Percentiles rank a stretch among this genome's conserved stretches.
phyloP scores from a whole-genome alignment of 2,797 vertebrate genomes.

The Babyrousa celebensis region DNA sequence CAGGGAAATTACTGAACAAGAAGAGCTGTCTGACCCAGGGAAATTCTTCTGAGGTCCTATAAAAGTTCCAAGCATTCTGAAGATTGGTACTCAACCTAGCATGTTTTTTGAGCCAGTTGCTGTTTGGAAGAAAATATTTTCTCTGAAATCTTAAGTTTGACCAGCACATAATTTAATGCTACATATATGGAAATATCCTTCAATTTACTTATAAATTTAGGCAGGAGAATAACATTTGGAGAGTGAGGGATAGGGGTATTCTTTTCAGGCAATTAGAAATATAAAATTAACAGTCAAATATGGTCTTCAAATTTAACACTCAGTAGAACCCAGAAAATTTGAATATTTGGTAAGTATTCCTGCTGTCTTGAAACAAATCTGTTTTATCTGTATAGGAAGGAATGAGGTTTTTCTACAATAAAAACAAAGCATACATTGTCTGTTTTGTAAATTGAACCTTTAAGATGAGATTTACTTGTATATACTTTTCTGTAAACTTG shows the following conservation, averaged over 20 bases:
- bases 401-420: not conserved
- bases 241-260: not conserved
- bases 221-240: not conserved
- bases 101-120: not conserved
- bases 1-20: not conserved
- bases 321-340: not conserved
- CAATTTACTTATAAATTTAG: slow-evolving; percentile 36
- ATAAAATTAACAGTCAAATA: not conserved
- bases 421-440: not conserved
- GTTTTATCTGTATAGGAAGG: not conserved
- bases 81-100: not conserved
- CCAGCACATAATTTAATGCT: not conserved
- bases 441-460: slow-evolving; percentile 3
- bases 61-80: slow-evolving; percentile 37
- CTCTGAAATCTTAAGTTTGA: slow-evolving; percentile 27
- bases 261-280: slow-evolving; percentile 54
- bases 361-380: not conserved
- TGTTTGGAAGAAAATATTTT: slow-evolving; percentile 52
- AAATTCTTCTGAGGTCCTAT: not conserved
- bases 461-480: not conserved
- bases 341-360: not conserved
- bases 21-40: not conserved
- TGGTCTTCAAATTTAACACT: not conserved
- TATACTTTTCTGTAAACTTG: not conserved
- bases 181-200: not conserved